Percentiles rank a stretch among this genome's conserved stretches.
These are phyloP conservation scores for Rhopilema esculentum DNA, from an alignment of 30 jellyfish, hydroid and myxozoan species.

Conservation along the genomic window DNA sequence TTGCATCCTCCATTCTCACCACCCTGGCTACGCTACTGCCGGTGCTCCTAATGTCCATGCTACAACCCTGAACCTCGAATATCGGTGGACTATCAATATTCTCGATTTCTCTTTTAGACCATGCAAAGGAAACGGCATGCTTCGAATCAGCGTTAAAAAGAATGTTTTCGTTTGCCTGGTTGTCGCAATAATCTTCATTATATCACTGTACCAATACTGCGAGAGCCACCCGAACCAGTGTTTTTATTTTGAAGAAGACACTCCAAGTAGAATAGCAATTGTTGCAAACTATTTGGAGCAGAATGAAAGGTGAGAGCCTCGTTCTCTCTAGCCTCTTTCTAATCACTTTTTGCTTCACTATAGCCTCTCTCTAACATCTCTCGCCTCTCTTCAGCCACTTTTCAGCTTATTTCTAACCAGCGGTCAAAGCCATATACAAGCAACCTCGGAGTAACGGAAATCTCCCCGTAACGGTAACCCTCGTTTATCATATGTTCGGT, in stretches of 20 bases:
- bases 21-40: no score
- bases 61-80: background rate
- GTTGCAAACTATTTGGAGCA: constrained; percentile 22
- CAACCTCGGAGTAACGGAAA: no score
- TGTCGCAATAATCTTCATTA: constrained; percentile 46
- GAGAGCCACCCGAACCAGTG: constrained; percentile 63
- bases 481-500: no score
- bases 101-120: background rate
- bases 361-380: no score
- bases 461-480: no score
- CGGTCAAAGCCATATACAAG: no score
- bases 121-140: background rate
- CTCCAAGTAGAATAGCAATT: constrained; percentile 3
- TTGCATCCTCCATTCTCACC: no score
- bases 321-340: no score
- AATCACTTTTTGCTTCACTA: no score
- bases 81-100: background rate
- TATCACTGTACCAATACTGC: constrained; percentile 62
- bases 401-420: no score
- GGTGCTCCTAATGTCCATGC: no score
- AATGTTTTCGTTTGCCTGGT: constrained; percentile 66
- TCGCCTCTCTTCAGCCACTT: no score
- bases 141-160: constrained; percentile 66
- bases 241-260: constrained; percentile 27
- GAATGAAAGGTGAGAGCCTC: constrained; percentile 48